Evolutionary conservation across 2,113 vertebrate species (phyloP).

Genomic region (Sminthopsis crassicaudata): DNA sequence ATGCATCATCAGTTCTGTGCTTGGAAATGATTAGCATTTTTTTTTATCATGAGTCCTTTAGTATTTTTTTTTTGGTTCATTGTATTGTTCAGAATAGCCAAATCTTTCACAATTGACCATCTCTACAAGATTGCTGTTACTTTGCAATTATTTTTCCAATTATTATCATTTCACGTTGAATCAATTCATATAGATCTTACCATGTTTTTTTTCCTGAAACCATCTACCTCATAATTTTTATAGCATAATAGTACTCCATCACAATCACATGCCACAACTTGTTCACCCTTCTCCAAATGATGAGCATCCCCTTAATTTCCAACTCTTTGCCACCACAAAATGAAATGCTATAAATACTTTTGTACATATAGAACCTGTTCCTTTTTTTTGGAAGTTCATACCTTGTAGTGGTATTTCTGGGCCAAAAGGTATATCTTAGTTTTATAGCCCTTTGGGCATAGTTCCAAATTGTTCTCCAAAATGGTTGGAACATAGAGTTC

Average conservation of each 20-base stretch:
- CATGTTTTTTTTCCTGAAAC: neutral
- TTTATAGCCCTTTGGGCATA: neutral
- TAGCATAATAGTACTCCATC: neutral
- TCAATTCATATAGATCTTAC: neutral
- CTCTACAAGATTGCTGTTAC: neutral
- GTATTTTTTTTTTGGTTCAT: neutral
- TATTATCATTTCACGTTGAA: neutral
- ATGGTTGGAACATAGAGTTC: neutral
- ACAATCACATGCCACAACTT: neutral
- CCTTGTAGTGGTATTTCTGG: neutral
- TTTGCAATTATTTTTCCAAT: neutral
- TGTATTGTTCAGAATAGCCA: neutral
- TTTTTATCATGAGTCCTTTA: neutral
- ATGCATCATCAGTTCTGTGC: neutral
- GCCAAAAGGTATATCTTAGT: neutral
- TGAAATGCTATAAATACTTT: neutral
- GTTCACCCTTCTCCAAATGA: neutral
- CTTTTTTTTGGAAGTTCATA: neutral
- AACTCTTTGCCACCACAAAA: neutral
- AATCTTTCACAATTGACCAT: neutral
- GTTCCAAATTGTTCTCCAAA: neutral
- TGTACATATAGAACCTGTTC: neutral
- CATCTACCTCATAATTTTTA: neutral
- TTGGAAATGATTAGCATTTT: neutral
- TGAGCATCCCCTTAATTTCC: neutral